Evolutionary conservation across 2,113 vertebrate species (phyloP).

Genomic region (Capreolus pygargus): DNA sequence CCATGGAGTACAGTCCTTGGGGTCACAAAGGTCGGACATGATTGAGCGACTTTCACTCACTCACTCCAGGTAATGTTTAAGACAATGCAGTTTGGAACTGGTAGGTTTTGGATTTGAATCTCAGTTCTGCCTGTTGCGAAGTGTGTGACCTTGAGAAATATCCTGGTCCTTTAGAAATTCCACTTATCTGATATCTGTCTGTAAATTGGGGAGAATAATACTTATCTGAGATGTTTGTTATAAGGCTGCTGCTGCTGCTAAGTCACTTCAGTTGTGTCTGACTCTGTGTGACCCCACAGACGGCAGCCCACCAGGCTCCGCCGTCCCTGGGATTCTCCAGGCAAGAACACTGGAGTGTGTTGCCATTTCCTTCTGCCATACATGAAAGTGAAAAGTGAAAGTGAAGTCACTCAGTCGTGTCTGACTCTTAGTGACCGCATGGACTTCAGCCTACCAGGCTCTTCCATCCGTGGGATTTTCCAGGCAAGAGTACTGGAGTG

Average conservation of each 20-base stretch:
- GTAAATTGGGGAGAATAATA: background rate
- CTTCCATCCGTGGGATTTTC: too few species aligned
- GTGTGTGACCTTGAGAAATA: background rate
- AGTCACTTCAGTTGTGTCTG: too few species aligned
- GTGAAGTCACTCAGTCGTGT: too few species aligned
- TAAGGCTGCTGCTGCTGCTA: background rate
- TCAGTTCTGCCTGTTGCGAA: background rate
- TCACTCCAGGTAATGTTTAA: background rate
- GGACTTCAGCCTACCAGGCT: too few species aligned
- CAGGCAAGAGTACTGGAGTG: too few species aligned
- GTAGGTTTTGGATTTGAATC: background rate
- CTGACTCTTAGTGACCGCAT: too few species aligned
- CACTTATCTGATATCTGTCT: background rate
- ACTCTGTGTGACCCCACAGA: too few species aligned
- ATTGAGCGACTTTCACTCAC: background rate
- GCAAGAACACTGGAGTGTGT: too few species aligned
- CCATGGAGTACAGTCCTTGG: background rate
- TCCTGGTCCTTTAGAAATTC: background rate
- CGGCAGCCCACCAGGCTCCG: too few species aligned
- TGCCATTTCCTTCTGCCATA: too few species aligned
- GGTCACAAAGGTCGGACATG: background rate
- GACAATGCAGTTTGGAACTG: background rate
- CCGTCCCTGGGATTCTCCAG: too few species aligned
- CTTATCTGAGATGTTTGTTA: background rate
- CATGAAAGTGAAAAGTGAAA: too few species aligned